Percentiles rank a stretch among this genome's conserved stretches.
phyloP scores from a whole-genome alignment of 1,140 invertebrate species.

The Drosophila ercepeae region DNA sequence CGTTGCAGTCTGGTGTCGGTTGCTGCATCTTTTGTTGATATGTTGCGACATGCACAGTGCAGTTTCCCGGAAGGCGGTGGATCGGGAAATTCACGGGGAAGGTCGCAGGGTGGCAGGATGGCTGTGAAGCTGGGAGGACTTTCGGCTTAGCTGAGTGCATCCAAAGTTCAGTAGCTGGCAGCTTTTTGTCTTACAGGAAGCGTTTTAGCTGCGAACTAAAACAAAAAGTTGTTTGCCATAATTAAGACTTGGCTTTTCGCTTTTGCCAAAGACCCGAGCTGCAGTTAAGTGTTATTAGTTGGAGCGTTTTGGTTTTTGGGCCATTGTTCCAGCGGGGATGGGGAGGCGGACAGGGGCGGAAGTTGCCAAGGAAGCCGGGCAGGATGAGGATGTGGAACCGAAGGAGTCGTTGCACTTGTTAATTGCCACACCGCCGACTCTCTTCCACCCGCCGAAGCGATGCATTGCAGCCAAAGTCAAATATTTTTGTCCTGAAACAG shows the following conservation, averaged over 20 bases:
- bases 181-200: constrained; percentile 67
- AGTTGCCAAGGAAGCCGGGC: constrained; percentile 46
- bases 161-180: constrained; percentile 65
- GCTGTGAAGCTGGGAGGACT: background rate
- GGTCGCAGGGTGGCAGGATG: background rate
- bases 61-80: constrained; percentile 22
- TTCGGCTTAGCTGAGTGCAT: constrained; percentile 13
- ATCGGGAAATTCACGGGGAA: constrained; percentile 9
- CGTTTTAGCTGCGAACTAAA: constrained; percentile 57
- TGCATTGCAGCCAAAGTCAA: constrained; percentile 38
- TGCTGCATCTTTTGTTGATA: constrained; percentile 78
- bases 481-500: constrained; percentile 26
- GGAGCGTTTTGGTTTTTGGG: constrained; percentile 36
- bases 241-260: constrained; percentile 71
- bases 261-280: constrained; percentile 32
- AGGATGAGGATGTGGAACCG: constrained; percentile 16
- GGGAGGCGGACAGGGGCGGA: constrained; percentile 30
- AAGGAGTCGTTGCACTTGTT: constrained; percentile 55
- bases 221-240: constrained; percentile 66
- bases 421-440: constrained; percentile 37
- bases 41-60: constrained; percentile 67
- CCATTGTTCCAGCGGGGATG: constrained; percentile 30
- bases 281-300: constrained; percentile 75
- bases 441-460: constrained; percentile 32
- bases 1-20: constrained; percentile 8